Conservation (phyloP, 2,113 vertebrate species). For the Cygnus buccinator region DNA sequence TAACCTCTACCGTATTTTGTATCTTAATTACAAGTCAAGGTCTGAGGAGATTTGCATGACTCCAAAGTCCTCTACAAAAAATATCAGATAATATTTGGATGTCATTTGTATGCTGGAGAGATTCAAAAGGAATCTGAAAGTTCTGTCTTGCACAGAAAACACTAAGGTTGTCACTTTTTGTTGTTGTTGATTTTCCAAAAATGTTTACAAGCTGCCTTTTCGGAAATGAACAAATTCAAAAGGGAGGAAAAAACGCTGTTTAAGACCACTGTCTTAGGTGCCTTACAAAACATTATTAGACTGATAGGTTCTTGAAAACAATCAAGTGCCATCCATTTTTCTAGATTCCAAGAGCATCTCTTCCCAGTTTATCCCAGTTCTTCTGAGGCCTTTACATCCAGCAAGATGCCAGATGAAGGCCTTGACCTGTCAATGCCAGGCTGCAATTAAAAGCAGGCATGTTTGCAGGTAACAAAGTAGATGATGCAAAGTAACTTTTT, state of each 20-base stretch:
- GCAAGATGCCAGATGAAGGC: neutral
- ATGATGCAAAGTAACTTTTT: neutral
- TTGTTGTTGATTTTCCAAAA: neutral
- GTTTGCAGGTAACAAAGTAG: neutral
- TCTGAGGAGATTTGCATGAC: neutral
- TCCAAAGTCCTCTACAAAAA: neutral
- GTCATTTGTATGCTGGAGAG: neutral
- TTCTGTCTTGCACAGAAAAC: neutral
- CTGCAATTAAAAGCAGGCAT: neutral
- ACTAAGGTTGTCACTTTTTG: too few species aligned
- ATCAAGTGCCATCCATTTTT: neutral
- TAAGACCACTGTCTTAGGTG: neutral
- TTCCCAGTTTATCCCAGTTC: neutral
- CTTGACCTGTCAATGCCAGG: neutral
- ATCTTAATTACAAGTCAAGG: neutral
- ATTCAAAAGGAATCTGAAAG: neutral
- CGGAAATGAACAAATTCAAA: neutral
- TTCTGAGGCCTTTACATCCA: neutral
- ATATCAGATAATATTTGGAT: neutral
- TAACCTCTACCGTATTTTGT: neutral
- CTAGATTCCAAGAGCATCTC: neutral
- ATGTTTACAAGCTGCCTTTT: neutral
- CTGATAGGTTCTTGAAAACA: neutral
- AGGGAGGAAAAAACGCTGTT: neutral
- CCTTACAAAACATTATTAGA: neutral